Conservation (phyloP, 2,888 invertebrate genomes). For the Hymenopus coronatus region DNA sequence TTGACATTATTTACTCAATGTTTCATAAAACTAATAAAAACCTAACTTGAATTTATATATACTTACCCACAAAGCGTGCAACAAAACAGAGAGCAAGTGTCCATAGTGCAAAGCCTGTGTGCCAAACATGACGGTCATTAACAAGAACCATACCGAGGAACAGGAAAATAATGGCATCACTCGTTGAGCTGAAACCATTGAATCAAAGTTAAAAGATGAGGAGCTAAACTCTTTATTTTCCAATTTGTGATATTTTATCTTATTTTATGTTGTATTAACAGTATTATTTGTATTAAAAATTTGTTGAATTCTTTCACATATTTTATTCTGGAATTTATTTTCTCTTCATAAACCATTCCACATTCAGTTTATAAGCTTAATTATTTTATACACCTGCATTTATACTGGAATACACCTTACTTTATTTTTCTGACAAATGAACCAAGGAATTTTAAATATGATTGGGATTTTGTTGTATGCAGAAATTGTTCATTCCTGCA, state of each 20-base stretch:
- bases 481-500: too few species aligned
- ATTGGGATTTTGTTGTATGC: too few species aligned
- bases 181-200: constrained; percentile 47
- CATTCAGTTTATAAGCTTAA: too few species aligned
- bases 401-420: too few species aligned
- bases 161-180: constrained; percentile 62
- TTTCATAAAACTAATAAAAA: background rate
- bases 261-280: too few species aligned
- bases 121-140: constrained; percentile 41
- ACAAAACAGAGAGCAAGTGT: constrained; percentile 54
- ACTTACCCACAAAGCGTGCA: constrained; percentile 53
- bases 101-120: constrained; percentile 55
- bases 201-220: background rate
- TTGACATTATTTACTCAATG: background rate
- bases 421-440: too few species aligned
- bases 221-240: background rate
- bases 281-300: too few species aligned
- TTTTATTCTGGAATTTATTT: background rate
- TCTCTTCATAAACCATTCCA: background rate
- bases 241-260: background rate
- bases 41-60: background rate
- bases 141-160: constrained; percentile 58
- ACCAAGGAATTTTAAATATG: too few species aligned
- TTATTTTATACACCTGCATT: too few species aligned
- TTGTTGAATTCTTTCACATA: background rate